Percentiles rank a stretch among this genome's conserved stretches.
Conservation (phyloP, 2,888 invertebrate genomes). For the Eumacrocentrus americanus region DNA sequence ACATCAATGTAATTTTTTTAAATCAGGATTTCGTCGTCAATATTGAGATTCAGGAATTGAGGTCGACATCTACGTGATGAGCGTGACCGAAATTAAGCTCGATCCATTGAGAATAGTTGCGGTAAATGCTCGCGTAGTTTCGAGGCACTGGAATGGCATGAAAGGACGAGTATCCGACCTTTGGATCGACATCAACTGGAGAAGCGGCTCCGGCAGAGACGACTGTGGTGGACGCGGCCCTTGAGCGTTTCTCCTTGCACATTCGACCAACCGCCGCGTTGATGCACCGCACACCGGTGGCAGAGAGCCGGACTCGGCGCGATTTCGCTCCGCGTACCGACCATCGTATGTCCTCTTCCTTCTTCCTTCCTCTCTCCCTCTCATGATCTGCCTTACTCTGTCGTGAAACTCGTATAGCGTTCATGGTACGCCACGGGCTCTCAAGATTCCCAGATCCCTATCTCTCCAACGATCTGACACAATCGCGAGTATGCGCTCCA, state of each 20-base stretch:
- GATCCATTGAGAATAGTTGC: conserved; percentile 14
- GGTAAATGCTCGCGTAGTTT: conserved; percentile 9
- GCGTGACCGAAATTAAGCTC: conserved; percentile 6
- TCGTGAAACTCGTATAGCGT: conserved; percentile 18
- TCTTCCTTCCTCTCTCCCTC: background rate
- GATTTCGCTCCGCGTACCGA: conserved; percentile 12
- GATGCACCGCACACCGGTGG: conserved; percentile 7
- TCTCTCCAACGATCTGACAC: conserved; percentile 35
- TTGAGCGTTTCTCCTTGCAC: conserved; percentile 23
- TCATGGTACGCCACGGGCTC: conserved; percentile 29
- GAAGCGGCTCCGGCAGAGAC: conserved; percentile 2
- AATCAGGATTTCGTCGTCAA: too few species aligned
- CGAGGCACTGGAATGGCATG: background rate
- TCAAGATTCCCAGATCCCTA: conserved; percentile 33
- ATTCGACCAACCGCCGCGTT: conserved; percentile 23
- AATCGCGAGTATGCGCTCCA: conserved; percentile 31
- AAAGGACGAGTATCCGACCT: conserved; percentile 17
- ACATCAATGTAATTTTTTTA: too few species aligned
- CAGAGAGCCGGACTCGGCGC: conserved; percentile 12
- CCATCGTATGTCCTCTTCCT: conserved; percentile 9
- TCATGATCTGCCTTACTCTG: conserved; percentile 5
- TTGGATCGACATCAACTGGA: conserved; percentile 5
- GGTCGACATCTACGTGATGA: background rate
- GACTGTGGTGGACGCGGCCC: conserved; percentile 13
- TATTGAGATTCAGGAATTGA: too few species aligned